Base-by-base conservation (phyloP, 2,888 invertebrate species). In the Pecten maximus region DNA sequence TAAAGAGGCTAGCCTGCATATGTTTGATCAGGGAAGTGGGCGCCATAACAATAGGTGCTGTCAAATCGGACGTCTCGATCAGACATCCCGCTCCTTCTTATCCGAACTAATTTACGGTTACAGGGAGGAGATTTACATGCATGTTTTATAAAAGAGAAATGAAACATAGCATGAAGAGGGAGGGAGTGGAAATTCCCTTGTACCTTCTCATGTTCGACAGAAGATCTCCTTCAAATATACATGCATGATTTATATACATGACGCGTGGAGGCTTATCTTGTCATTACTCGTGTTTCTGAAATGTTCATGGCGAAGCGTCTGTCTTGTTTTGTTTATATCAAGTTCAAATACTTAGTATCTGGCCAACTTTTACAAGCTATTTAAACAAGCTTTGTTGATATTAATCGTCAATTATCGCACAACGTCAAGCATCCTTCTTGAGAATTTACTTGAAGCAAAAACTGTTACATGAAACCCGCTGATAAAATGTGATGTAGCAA, bases 101-200 rank as follows among this genome's bases (percentile, higher is more conserved):
- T 35, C 35, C n/a, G 28, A 10, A 3, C 35, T 28, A 28, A 74
- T 74, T 35, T 23, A 74, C 74, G 74, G 74, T 74, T 74, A 15
- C 28, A 23, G 23, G 10, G 74, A 15, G 35, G 35, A 74, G 74
- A 74, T 74, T 28, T 74, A 54, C 54, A 23, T n/a, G 74, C 74
- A 74, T 74, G 74, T 74, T 74, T 74, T 74, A 35, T 74, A 74
- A 74, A 74, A 74, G 23, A 74, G 74, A 74, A 74, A 35, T 74
- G 74, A 74, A 74, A 74, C 35, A 74, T 74, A 35, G 28, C 35
- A 74, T 16, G 35, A 35, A 74, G 74, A 74, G 74, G 12, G 8
- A 74, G 35, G 28, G 74, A 74, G 16, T 2, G 4, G 35, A 23
- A 16, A 28, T 35, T 15, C 10, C 35, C 10, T 74, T 74, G 74